Percentiles rank a stretch among this genome's conserved stretches.
Conservation (phyloP, 1,140 invertebrate genomes). For the Tribolium madens region DNA sequence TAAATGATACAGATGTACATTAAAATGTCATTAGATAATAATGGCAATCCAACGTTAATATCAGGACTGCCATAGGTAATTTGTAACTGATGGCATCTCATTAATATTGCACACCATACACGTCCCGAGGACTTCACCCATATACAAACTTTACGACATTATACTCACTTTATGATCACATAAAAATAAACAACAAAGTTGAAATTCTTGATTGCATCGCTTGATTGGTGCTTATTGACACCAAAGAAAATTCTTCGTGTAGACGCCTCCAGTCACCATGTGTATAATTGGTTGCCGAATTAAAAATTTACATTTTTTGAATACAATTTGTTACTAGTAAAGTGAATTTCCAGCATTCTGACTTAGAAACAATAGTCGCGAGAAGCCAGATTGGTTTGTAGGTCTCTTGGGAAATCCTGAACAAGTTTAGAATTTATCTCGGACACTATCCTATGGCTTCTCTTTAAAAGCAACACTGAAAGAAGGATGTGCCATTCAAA, state of each 20-base stretch:
- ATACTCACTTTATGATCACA: not conserved
- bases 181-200: slow-evolving; percentile 26
- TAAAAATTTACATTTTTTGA: too few species aligned
- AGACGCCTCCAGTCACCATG: too few species aligned
- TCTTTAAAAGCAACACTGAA: slow-evolving; percentile 30
- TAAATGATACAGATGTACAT: slow-evolving; percentile 18
- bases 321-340: too few species aligned
- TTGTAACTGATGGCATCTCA: slow-evolving; percentile 30
- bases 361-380: slow-evolving; percentile 48
- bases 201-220: too few species aligned
- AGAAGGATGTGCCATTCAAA: slow-evolving; percentile 15
- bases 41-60: slow-evolving; percentile 32
- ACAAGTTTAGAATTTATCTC: slow-evolving; percentile 48
- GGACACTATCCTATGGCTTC: slow-evolving; percentile 27
- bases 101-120: slow-evolving; percentile 15
- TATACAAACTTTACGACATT: not conserved
- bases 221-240: too few species aligned
- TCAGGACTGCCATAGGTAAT: slow-evolving; percentile 19
- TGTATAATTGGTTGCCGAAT: not conserved
- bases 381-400: slow-evolving; percentile 50
- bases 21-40: slow-evolving; percentile 38
- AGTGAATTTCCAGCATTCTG: slow-evolving; percentile 30
- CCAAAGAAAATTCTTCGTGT: too few species aligned
- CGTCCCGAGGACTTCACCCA: not conserved
- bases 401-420: slow-evolving; percentile 50